Evolutionary conservation across 2,113 vertebrate genomes (phyloP).

Genomic region (Sitta europaea): DNA sequence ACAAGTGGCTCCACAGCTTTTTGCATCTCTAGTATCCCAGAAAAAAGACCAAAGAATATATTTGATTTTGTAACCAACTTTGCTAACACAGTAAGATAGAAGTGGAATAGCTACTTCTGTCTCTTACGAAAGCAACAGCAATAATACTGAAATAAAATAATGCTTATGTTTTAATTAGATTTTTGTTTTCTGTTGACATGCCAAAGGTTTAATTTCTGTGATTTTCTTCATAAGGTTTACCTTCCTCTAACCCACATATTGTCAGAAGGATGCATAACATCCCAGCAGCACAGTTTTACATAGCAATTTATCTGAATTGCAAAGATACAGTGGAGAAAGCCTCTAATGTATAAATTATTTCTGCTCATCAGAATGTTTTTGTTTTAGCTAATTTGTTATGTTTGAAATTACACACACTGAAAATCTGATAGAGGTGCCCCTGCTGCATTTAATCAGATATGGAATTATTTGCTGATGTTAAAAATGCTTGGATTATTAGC

Average conservation of each 20-base stretch:
- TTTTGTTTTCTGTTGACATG: not conserved
- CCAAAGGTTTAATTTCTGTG: not conserved
- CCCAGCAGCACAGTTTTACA: not conserved
- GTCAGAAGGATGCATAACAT: not conserved
- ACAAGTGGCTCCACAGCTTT: not conserved
- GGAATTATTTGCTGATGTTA: not conserved
- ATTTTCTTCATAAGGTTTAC: not conserved
- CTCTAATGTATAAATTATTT: slow-evolving; percentile 9
- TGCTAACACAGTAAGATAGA: not conserved
- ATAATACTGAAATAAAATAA: not conserved
- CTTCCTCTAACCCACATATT: not conserved
- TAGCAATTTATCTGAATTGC: not conserved
- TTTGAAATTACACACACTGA: not conserved
- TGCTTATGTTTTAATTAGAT: not conserved
- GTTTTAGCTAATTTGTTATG: not conserved
- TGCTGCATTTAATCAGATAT: not conserved
- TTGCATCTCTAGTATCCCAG: not conserved
- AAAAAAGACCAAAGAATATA: not conserved
- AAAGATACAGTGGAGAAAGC: not conserved
- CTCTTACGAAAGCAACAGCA: not conserved
- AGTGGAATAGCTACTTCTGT: not conserved
- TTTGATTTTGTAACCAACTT: not conserved
- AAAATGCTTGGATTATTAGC: not conserved
- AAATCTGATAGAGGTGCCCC: not conserved
- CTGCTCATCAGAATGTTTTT: not conserved